These are phyloP conservation scores for Chaenogobius annularis DNA, from an alignment of 2,113 vertebrate genomes.

Conservation along the genomic window DNA sequence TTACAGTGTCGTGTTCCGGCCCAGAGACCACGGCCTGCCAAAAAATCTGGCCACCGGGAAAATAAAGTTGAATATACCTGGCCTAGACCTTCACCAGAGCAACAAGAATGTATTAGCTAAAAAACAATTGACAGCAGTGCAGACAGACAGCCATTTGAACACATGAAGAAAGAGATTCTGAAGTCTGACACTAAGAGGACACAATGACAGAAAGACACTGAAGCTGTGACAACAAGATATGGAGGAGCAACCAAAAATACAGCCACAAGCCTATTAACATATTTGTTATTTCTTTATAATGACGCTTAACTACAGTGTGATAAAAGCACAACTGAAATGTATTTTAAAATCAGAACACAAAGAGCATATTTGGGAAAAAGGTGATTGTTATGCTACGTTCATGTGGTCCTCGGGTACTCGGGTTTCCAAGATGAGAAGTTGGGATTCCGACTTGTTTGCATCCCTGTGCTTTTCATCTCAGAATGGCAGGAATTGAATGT, in stretches of 20 bases:
- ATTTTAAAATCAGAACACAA: neutral
- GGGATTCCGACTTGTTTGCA: too few relatives aligned
- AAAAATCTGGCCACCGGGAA: too few relatives aligned
- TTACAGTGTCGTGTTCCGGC: too few relatives aligned
- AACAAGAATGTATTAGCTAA: conserved; percentile 17
- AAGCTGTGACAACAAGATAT: neutral
- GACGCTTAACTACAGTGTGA: neutral
- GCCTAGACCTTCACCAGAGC: conserved; percentile 7
- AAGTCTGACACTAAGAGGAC: neutral
- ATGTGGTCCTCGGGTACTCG: too few relatives aligned
- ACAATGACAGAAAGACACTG: conserved; percentile 15
- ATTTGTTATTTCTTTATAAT: neutral
- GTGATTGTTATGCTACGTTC: too few relatives aligned
- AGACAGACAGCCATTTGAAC: conserved; percentile 10
- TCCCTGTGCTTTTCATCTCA: too few relatives aligned
- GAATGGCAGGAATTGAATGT: too few relatives aligned
- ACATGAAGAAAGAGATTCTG: neutral
- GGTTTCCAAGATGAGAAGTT: too few relatives aligned
- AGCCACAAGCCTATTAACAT: too few relatives aligned
- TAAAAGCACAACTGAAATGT: neutral
- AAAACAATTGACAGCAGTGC: conserved; percentile 10
- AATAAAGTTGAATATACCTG: too few relatives aligned
- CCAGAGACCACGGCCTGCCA: too few relatives aligned
- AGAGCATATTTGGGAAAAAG: neutral
- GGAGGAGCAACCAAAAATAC: neutral